Percentiles rank a stretch among this genome's conserved stretches.
Conservation (phyloP, 2,113 vertebrate genomes). For the Neolamprologus brichardi region DNA sequence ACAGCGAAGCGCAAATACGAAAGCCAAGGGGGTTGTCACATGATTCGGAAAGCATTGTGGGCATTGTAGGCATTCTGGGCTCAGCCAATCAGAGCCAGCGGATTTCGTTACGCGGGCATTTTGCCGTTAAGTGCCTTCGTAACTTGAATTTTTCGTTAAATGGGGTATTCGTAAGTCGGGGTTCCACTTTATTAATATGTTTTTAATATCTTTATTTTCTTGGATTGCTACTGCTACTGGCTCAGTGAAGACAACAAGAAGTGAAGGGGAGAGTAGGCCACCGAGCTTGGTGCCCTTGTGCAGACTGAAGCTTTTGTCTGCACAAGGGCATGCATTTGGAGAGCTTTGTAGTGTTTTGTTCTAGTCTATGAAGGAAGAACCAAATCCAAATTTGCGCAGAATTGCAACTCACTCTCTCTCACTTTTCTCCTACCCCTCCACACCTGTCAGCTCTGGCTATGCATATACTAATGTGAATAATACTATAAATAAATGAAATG, state of each 20-base stretch:
- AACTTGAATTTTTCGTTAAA: not conserved
- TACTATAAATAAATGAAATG: not conserved
- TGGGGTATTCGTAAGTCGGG: not conserved
- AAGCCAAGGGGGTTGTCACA: not conserved
- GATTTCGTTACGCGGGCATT: rapidly evolving
- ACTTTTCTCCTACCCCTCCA: not conserved
- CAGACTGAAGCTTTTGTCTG: not conserved
- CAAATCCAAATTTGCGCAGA: not conserved
- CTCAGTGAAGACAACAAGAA: not conserved
- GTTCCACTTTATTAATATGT: not conserved
- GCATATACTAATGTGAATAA: not conserved
- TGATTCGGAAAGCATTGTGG: not conserved
- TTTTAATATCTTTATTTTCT: not conserved
- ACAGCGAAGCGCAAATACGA: not conserved
- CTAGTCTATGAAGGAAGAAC: not conserved
- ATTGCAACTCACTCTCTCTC: not conserved
- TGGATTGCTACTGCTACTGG: not conserved
- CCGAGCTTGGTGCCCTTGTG: not conserved
- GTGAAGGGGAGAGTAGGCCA: not conserved
- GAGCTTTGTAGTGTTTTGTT: not conserved
- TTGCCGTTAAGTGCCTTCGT: not conserved
- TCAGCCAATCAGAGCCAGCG: not conserved
- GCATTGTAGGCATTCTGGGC: not conserved
- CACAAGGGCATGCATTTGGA: not conserved
- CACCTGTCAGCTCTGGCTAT: not conserved